Evolutionary conservation across 1,140 invertebrate species (phyloP).

Genomic region (Camponotus pennsylvanicus): DNA sequence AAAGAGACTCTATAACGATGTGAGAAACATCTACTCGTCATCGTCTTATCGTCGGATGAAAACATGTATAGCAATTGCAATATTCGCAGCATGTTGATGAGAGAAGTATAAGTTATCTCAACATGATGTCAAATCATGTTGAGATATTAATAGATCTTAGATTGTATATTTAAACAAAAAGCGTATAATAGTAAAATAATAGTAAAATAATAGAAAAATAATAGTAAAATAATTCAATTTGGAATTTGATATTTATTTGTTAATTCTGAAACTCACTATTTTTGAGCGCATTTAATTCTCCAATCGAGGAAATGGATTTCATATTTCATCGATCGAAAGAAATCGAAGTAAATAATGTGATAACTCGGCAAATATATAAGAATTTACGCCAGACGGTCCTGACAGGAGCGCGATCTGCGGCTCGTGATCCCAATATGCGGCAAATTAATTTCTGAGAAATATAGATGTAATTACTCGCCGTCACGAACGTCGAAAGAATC

Average conservation of each 20-base stretch:
- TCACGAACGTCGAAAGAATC: constrained; percentile 29
- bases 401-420: neutral
- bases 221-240: neutral
- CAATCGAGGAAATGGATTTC: neutral
- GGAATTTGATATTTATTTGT: neutral
- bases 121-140: neutral
- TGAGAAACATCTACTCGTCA: constrained; percentile 30
- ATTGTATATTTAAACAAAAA: constrained; percentile 9
- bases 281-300: neutral
- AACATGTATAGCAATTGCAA: neutral
- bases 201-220: neutral
- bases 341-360: neutral
- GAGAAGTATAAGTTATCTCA: neutral
- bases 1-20: constrained; percentile 31
- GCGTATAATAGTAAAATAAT: neutral
- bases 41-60: neutral
- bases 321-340: neutral
- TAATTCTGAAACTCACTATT: neutral
- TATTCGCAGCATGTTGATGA: neutral
- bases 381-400: neutral
- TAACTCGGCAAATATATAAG: neutral
- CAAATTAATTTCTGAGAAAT: constrained; percentile 40
- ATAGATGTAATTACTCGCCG: constrained; percentile 1
- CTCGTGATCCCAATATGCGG: constrained; percentile 15
- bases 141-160: neutral